Evolutionary conservation across 30 jellyfish, hydroid and myxozoan genomes (phyloP).

Genomic region (Hydra vulgaris): DNA sequence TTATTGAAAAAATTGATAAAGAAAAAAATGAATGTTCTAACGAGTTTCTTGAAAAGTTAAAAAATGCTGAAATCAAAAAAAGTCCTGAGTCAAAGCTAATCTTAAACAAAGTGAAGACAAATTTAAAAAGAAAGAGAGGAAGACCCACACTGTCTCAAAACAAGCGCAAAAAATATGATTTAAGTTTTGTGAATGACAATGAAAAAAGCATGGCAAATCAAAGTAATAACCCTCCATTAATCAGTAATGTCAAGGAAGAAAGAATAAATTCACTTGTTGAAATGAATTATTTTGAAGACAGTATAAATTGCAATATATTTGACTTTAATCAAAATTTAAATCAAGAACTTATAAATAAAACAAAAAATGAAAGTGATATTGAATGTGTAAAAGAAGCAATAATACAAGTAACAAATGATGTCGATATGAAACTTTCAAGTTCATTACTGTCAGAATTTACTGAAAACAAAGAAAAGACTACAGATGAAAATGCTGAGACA

Average conservation of each 20-base stretch:
- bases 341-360: not conserved
- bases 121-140: not conserved
- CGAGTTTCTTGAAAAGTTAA: not conserved
- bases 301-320: not conserved
- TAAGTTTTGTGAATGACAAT: too few species aligned
- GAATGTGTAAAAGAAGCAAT: not conserved
- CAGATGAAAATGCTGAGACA: not conserved
- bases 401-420: not conserved
- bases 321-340: slow-evolving; percentile 17
- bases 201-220: not conserved
- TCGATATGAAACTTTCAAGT: too few species aligned
- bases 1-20: not conserved
- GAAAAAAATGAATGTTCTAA: not conserved
- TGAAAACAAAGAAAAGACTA: not conserved
- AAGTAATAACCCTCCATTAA: not conserved
- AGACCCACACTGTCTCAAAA: not conserved
- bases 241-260: too few species aligned
- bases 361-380: not conserved
- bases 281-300: not conserved
- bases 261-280: not conserved
- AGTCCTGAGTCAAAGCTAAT: not conserved
- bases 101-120: not conserved
- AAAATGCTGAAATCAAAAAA: not conserved
- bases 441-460: not conserved
- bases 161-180: not conserved